Conservation (phyloP, 2,797 vertebrate genomes). For the Phataginus tetradactyla region DNA sequence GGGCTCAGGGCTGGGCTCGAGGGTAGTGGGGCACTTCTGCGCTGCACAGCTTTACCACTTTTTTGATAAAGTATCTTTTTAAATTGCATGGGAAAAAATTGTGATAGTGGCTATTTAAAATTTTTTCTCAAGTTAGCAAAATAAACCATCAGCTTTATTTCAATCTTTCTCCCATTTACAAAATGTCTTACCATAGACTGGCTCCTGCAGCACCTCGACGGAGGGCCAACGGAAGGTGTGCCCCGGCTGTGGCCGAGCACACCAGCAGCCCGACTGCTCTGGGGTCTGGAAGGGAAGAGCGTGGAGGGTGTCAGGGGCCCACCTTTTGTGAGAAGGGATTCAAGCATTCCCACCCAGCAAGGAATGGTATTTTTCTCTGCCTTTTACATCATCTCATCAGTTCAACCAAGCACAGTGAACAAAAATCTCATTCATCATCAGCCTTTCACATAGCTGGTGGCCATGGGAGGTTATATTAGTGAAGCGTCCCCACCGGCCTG, state of each 20-base stretch:
- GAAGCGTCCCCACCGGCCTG: background rate
- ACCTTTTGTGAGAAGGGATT: background rate
- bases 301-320: background rate
- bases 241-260: accelerated
- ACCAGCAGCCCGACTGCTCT: accelerated
- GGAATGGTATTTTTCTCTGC: background rate
- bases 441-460: background rate
- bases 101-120: background rate
- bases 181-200: too few species aligned
- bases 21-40: background rate
- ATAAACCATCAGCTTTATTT: background rate
- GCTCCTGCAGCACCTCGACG: accelerated
- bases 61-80: background rate
- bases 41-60: background rate
- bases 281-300: too few species aligned
- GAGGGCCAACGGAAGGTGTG: accelerated
- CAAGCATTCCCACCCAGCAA: background rate
- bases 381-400: background rate
- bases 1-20: too few species aligned
- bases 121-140: background rate
- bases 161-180: background rate
- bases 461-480: background rate
- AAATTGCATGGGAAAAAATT: background rate
- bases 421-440: background rate
- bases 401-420: background rate